Conservation (phyloP, 2,113 vertebrate genomes). For the Osmerus mordax region DNA sequence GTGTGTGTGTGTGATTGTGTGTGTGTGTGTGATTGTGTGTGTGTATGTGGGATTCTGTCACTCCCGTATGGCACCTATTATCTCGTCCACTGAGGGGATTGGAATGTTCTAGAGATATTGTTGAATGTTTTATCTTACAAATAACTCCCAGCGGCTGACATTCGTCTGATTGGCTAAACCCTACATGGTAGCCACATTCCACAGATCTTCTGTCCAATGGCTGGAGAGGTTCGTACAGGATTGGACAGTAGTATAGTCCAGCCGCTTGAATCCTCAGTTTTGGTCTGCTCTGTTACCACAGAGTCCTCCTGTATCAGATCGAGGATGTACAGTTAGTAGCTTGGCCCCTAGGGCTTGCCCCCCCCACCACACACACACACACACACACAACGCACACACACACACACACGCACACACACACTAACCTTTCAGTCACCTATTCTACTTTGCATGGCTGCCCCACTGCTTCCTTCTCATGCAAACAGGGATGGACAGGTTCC, state of each 20-base stretch:
- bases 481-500: constrained; percentile 55
- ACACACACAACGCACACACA: too few relatives aligned
- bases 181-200: constrained; percentile 53
- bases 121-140: constrained; percentile 63
- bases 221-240: background rate
- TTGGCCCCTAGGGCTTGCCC: constrained; percentile 10
- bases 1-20: too few relatives aligned
- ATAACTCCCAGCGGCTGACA: constrained; percentile 62
- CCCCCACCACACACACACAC: too few relatives aligned
- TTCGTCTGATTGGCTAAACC: constrained; percentile 67
- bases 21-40: constrained; percentile 38
- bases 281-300: too few relatives aligned
- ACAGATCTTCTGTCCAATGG: constrained; percentile 21
- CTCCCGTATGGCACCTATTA: constrained; percentile 57
- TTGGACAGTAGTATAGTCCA: too few relatives aligned
- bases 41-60: constrained; percentile 56
- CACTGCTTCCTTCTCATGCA: constrained; percentile 61
- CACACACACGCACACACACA: background rate
- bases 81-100: constrained; percentile 55
- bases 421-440: constrained; percentile 71
- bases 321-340: background rate
- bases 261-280: too few relatives aligned
- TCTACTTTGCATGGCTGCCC: constrained; percentile 66
- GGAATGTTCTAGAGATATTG: constrained; percentile 64
- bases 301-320: background rate